Base-by-base conservation (phyloP, 2,797 vertebrate genomes). In the Alauda arvensis region DNA sequence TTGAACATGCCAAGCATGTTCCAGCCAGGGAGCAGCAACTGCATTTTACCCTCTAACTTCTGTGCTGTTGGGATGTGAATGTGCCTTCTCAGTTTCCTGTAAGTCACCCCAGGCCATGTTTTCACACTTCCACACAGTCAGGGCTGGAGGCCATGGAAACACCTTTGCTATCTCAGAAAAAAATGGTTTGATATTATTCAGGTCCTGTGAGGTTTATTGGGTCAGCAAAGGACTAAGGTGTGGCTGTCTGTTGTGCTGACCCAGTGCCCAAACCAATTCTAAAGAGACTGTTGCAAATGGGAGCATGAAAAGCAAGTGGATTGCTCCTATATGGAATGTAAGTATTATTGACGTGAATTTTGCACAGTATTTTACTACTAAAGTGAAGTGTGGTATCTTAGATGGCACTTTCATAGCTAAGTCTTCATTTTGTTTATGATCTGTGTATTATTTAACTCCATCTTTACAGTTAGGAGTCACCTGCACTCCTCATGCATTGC, bases 61-160 rank as follows among this genome's bases (percentile, higher is more conserved):
- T 34, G 33, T 8, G 26, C 10, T 52, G 14, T 5, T 40, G 55
- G 21, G 33, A 40, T 78, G 21, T 6, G 13, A 52, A 19, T 3
- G 2, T 1, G 8, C 40, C 20, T 40, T 25, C 25, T 34, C 12
- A 25, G 12, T 52, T 72, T 46, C 25, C 39, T 19, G 14, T 31
- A 13, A 45, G n/a, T 33, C 23, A 52, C 17, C 45, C 12, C 52
- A 51, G 60, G 33, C 29, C 45, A 40, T 23, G 46, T 52, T 59
- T 31, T 18, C 67, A 40, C 29, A 29, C 7, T 42, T 57, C 31
- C 31, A 8, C 3, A 7, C 1, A 1, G 7, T 13, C 3, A 3
- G 42, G 31, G 23, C 69, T 60, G 20, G 56, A 68, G 66, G 40
- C 18, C 39, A 17, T 2, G 23, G 62, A 29, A 56, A 11, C 0